Evolutionary conservation across 2,888 invertebrate species (phyloP).

Genomic region (Priocnemis perturbator): DNA sequence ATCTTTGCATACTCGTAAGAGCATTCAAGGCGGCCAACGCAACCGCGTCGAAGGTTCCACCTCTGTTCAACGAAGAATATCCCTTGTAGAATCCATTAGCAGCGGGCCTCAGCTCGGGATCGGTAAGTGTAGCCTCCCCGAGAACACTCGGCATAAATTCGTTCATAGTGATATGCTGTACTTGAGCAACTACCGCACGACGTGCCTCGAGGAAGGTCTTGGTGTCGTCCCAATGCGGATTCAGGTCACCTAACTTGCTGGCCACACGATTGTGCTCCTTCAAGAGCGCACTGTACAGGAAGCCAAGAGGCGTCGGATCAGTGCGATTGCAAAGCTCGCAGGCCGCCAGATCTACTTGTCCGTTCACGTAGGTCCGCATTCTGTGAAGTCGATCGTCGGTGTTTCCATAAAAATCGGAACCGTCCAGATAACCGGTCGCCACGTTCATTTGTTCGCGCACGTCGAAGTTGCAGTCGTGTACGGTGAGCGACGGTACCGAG

Average conservation of each 20-base stretch:
- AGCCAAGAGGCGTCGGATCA: slow-evolving; percentile 78
- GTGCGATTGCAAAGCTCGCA: slow-evolving; percentile 80
- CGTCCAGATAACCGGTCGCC: slow-evolving; percentile 89
- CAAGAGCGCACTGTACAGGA: slow-evolving; percentile 83
- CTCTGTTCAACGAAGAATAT: slow-evolving; percentile 88
- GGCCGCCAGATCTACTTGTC: slow-evolving; percentile 82
- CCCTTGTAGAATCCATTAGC: slow-evolving; percentile 85
- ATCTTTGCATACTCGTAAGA: slow-evolving; percentile 86
- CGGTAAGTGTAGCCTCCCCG: slow-evolving; percentile 82
- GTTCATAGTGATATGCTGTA: slow-evolving; percentile 90
- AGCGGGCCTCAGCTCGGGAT: slow-evolving; percentile 80
- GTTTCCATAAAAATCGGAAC: slow-evolving; percentile 88
- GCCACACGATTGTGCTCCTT: slow-evolving; percentile 89
- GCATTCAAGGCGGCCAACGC: slow-evolving; percentile 85
- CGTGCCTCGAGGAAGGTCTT: slow-evolving; percentile 86
- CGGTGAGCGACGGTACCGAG: slow-evolving; percentile 78
- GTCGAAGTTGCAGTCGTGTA: slow-evolving; percentile 74
- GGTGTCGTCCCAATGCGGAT: slow-evolving; percentile 88
- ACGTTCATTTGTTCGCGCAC: slow-evolving; percentile 90
- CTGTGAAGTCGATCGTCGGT: slow-evolving; percentile 84
- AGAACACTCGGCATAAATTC: slow-evolving; percentile 88
- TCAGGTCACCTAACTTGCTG: slow-evolving; percentile 81
- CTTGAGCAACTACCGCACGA: slow-evolving; percentile 85
- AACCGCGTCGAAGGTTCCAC: slow-evolving; percentile 87
- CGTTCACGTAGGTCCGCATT: slow-evolving; percentile 83